phyloP scores from a whole-genome alignment of 92 coral and sea anemone genomes.

The Anthopleura xanthogrammica region DNA sequence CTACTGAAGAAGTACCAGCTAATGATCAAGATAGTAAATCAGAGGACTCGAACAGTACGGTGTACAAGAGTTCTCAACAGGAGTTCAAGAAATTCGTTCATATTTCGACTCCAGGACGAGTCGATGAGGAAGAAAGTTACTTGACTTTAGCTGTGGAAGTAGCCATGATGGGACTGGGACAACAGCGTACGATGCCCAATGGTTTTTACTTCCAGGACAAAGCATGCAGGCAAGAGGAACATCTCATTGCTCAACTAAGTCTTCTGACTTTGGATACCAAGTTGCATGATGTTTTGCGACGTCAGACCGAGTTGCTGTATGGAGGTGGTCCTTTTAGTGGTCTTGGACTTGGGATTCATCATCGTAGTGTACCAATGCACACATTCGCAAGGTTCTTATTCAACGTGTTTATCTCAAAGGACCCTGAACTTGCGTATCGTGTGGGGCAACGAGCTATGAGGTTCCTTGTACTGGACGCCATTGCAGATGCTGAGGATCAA shows the following conservation, averaged over 20 bases:
- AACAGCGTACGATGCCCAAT: conserved; percentile 89
- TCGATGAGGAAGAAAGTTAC: conserved; percentile 52
- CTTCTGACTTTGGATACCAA: conserved; percentile 65
- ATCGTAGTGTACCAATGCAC: conserved; percentile 92
- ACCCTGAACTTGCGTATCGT: conserved; percentile 83
- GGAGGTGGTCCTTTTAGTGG: conserved; percentile 89
- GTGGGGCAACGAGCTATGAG: conserved; percentile 94
- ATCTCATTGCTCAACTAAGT: conserved; percentile 90
- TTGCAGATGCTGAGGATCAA: conserved; percentile 58
- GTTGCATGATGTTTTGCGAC: conserved; percentile 46
- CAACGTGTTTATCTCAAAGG: conserved; percentile 64
- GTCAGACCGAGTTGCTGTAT: conserved; percentile 74
- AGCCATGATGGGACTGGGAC: conserved; percentile 91
- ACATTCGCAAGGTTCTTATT: conserved; percentile 95
- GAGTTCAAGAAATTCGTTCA: conserved; percentile 51
- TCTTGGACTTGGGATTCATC: conserved; percentile 81
- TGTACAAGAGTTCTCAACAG: conserved; percentile 20
- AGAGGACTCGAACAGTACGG: conserved; percentile 21
- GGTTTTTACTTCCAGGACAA: conserved; percentile 94
- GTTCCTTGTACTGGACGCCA: conserved; percentile 60
- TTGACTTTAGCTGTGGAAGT: conserved; percentile 87
- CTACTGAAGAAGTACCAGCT: conserved; percentile 43
- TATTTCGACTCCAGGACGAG: conserved; percentile 52
- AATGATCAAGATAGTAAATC: conserved; percentile 14
- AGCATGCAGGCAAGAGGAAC: conserved; percentile 93